Conservation (phyloP, 2,797 vertebrate genomes). For the Chloroceryle amazona region DNA sequence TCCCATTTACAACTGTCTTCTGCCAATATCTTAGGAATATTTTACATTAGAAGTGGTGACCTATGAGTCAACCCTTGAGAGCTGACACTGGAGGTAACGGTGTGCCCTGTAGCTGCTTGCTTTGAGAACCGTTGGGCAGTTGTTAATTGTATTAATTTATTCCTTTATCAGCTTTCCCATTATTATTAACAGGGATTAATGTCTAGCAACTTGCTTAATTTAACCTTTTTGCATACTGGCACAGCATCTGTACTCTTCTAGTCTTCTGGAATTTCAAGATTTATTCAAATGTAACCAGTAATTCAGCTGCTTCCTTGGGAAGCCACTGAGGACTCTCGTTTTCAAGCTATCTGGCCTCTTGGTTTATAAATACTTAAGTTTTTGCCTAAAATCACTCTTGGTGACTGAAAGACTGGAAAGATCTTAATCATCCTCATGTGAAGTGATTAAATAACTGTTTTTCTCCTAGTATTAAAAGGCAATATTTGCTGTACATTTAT, state of each 20-base stretch:
- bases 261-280: neutral
- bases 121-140: neutral
- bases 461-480: neutral
- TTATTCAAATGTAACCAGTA: neutral
- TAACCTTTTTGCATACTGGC: neutral
- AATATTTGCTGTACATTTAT: neutral
- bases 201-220: neutral
- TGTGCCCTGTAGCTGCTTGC: neutral
- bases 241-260: neutral
- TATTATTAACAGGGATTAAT: neutral
- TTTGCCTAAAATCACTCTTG: constrained; percentile 3
- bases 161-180: neutral
- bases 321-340: neutral
- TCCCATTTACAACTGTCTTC: neutral
- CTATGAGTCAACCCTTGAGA: neutral
- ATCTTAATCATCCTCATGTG: neutral
- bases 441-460: neutral
- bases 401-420: neutral
- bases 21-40: neutral
- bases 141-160: neutral
- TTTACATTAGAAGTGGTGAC: neutral
- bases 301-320: neutral
- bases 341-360: neutral
- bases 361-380: neutral
- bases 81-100: neutral